Conservation (phyloP, 1,140 invertebrate genomes). For the Hydropsyche tenuis region DNA sequence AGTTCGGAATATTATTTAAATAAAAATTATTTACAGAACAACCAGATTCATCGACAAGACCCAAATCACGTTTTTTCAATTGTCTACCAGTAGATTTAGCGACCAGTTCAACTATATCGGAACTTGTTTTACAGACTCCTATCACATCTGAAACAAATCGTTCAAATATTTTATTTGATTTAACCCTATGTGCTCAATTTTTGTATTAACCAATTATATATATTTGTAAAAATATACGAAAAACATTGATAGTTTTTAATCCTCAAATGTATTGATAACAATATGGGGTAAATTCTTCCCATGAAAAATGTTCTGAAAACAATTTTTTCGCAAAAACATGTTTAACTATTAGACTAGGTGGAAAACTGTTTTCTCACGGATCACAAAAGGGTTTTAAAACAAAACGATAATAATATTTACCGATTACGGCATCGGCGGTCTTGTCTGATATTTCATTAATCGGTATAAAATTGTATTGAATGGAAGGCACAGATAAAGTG, state of each 20-base stretch:
- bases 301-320: too few relatives aligned
- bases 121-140: slow-evolving; percentile 81
- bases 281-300: too few relatives aligned
- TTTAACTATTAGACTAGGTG: too few relatives aligned
- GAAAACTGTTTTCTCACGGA: too few relatives aligned
- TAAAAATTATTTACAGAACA: slow-evolving; percentile 68
- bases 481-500: slow-evolving; percentile 70
- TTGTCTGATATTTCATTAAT: slow-evolving; percentile 78
- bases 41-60: slow-evolving; percentile 85
- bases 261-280: neutral
- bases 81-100: slow-evolving; percentile 79
- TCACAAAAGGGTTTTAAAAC: too few relatives aligned
- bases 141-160: slow-evolving; percentile 77
- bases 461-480: slow-evolving; percentile 84
- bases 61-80: slow-evolving; percentile 88
- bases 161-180: too few relatives aligned
- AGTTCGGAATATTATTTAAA: neutral
- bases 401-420: slow-evolving; percentile 63
- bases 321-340: too few relatives aligned
- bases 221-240: too few relatives aligned
- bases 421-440: slow-evolving; percentile 72
- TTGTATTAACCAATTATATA: too few relatives aligned
- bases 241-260: neutral
- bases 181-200: too few relatives aligned
- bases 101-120: slow-evolving; percentile 76